Conservation (phyloP, 2,888 invertebrate genomes). For the Eristalinus sepulchralis region DNA sequence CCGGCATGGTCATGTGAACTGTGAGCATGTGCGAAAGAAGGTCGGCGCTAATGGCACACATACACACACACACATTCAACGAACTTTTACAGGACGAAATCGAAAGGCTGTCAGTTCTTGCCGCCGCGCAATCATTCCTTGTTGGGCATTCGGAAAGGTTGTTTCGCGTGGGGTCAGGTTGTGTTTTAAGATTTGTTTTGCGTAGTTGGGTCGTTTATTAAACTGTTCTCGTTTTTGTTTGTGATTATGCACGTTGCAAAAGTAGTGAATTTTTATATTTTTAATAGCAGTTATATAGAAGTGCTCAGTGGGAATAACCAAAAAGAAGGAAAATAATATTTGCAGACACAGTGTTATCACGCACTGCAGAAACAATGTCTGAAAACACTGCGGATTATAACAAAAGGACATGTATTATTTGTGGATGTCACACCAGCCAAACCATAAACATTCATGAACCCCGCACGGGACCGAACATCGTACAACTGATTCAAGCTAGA, state of each 20-base stretch:
- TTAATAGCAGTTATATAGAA: background rate
- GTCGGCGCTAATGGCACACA: conserved; percentile 40
- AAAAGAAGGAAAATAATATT: conserved; percentile 5
- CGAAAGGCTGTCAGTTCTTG: background rate
- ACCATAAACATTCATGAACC: conserved; percentile 81
- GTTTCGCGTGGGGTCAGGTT: conserved; percentile 26
- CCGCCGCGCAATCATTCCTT: conserved; percentile 49
- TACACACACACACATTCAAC: conserved; percentile 3
- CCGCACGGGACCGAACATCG: conserved; percentile 80
- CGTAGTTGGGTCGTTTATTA: background rate
- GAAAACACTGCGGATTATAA: conserved; percentile 77
- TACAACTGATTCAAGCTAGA: conserved; percentile 80
- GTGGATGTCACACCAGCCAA: conserved; percentile 80
- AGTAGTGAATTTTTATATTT: conserved; percentile 3
- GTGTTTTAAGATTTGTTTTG: conserved; percentile 27
- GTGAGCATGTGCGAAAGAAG: conserved; percentile 65
- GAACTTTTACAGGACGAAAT: conserved; percentile 53
- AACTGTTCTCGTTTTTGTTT: conserved; percentile 3
- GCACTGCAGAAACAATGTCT: conserved; percentile 72
- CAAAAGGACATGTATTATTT: conserved; percentile 81
- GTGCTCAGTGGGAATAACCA: background rate
- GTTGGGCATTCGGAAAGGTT: conserved; percentile 51
- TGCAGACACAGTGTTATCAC: background rate
- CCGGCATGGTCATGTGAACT: conserved; percentile 36
- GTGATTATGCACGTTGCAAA: conserved; percentile 2